Evolutionary conservation across 2,888 invertebrate species (phyloP).

Genomic region (Melieria omissa): DNA sequence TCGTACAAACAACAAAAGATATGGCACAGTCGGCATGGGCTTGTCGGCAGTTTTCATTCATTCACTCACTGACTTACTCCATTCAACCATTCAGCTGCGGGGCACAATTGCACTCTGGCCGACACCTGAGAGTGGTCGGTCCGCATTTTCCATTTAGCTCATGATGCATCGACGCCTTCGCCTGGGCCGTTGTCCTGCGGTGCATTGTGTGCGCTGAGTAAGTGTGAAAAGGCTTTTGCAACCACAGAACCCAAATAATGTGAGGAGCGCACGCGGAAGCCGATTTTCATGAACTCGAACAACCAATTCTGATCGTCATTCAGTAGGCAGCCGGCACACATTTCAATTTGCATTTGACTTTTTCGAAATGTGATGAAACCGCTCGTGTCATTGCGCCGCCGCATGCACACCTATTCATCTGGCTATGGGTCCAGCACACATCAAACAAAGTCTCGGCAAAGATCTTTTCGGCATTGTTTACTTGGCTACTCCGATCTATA

Average conservation of each 20-base stretch:
- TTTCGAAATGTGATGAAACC: constrained; percentile 23
- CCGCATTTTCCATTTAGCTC: background rate
- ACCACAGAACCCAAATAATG: constrained; percentile 40
- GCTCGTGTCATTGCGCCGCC: no score
- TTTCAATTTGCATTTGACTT: constrained; percentile 67
- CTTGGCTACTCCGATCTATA: background rate
- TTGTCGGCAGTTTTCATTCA: constrained; percentile 10
- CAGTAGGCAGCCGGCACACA: constrained; percentile 4
- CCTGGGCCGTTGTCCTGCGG: constrained; percentile 10
- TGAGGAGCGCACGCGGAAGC: constrained; percentile 21
- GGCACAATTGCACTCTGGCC: constrained; percentile 17
- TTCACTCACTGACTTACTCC: constrained; percentile 6
- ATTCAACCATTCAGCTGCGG: constrained; percentile 29
- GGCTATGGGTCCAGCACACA: background rate
- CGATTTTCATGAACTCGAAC: constrained; percentile 43
- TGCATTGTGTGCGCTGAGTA: constrained; percentile 43
- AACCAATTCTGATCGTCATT: no score
- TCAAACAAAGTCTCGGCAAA: background rate
- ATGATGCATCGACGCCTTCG: constrained; percentile 19
- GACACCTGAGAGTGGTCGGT: background rate
- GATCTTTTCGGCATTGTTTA: background rate
- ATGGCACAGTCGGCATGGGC: constrained; percentile 13
- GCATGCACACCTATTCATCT: background rate
- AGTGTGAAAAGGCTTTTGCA: constrained; percentile 59
- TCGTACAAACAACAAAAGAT: no score